phyloP scores from a whole-genome alignment of 1,140 invertebrate genomes.

The Fopius arisanus region DNA sequence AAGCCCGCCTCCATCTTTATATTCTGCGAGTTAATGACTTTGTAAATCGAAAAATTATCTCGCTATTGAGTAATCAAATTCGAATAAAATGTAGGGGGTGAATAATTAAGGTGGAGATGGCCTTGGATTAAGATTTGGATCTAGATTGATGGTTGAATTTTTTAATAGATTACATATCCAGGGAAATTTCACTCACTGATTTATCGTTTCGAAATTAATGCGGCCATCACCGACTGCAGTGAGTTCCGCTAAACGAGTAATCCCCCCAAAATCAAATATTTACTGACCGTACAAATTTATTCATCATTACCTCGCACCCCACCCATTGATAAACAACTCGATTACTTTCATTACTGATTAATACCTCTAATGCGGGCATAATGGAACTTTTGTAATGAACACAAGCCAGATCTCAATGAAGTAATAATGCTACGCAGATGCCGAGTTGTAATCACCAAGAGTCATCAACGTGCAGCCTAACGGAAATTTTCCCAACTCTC shows the following conservation, averaged over 20 bases:
- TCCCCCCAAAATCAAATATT: neutral
- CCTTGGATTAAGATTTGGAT: neutral
- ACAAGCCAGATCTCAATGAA: neutral
- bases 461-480: too few species aligned
- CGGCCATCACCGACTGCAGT: too few species aligned
- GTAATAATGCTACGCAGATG: neutral
- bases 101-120: too few species aligned
- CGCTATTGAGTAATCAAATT: neutral
- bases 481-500: too few species aligned
- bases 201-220: too few species aligned
- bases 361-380: neutral
- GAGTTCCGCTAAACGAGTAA: neutral
- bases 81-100: neutral
- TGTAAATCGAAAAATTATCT: neutral
- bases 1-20: neutral
- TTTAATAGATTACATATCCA: too few species aligned
- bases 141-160: neutral
- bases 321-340: neutral
- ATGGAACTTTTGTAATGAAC: neutral
- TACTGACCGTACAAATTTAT: neutral
- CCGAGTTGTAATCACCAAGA: neutral
- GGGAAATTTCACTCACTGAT: too few species aligned
- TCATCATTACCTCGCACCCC: neutral
- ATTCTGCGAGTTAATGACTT: neutral
- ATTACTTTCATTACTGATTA: neutral